A percentile compares a stretch with the other conserved stretches of the same genome.
Conservation (phyloP, 2,797 vertebrate species). For the Bradypodion pumilum region DNA sequence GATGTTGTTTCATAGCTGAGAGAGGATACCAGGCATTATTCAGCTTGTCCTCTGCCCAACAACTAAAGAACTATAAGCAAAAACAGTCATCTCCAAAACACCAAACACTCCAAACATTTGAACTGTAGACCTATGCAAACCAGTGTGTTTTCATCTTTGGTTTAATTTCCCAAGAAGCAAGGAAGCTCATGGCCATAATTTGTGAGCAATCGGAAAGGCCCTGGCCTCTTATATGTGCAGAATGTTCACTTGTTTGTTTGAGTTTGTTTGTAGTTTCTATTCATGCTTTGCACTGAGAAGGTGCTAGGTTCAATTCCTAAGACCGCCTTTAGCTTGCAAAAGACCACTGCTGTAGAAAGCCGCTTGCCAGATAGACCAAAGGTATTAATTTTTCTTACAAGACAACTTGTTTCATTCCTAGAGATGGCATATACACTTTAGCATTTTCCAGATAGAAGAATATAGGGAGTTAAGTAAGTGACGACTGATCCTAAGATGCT, state of each 20-base stretch:
- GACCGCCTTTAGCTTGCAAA: neutral
- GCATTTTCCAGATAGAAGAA: neutral
- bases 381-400: neutral
- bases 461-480: too few species aligned
- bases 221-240: neutral
- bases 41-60: neutral
- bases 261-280: neutral
- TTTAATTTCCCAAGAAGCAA: constrained; percentile 27
- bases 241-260: neutral
- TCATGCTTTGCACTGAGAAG: neutral
- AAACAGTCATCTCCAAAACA: neutral
- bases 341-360: neutral
- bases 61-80: constrained; percentile 23
- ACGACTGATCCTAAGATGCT: too few species aligned
- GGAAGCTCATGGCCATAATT: neutral
- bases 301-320: neutral
- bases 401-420: neutral
- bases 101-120: neutral
- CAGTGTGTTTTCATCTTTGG: neutral
- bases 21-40: constrained; percentile 65
- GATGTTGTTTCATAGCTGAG: constrained; percentile 94
- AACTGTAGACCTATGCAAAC: neutral
- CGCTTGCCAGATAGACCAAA: neutral
- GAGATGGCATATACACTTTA: constrained; percentile 3
- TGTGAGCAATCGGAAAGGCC: constrained; percentile 22